These are phyloP conservation scores for Caenorhabditis sulstoni DNA, from an alignment of 2,888 invertebrate species.

Conservation along the genomic window DNA sequence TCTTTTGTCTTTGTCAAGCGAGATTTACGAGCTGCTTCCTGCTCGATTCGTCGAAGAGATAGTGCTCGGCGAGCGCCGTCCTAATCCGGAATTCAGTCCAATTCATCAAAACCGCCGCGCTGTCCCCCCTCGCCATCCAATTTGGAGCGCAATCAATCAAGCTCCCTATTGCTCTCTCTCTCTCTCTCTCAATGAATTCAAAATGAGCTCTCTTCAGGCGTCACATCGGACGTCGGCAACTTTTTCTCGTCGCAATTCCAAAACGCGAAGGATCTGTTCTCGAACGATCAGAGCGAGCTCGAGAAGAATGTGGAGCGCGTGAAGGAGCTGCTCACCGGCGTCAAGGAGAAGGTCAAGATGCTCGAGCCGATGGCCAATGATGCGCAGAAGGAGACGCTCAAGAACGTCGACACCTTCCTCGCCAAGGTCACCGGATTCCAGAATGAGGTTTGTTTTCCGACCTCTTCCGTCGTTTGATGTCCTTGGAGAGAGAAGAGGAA, in stretches of 20 bases:
- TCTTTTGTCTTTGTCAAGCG: constrained; percentile 1
- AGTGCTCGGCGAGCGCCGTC: not conserved
- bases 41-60: constrained; percentile 28
- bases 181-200: constrained; percentile 23
- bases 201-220: constrained; percentile 37
- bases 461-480: not conserved
- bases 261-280: constrained; percentile 67
- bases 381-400: constrained; percentile 70
- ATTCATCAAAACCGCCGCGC: constrained; percentile 33
- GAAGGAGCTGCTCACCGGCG: constrained; percentile 66
- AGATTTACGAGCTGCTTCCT: constrained; percentile 27
- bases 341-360: constrained; percentile 70
- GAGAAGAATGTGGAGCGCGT: constrained; percentile 69
- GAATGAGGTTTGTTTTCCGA: constrained; percentile 35
- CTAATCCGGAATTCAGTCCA: constrained; percentile 22
- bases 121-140: constrained; percentile 9
- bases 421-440: constrained; percentile 65
- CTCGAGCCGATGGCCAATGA: constrained; percentile 70
- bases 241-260: constrained; percentile 70
- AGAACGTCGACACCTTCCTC: constrained; percentile 67
- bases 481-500: not conserved
- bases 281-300: constrained; percentile 63
- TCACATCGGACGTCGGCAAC: constrained; percentile 65
- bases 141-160: constrained; percentile 33
- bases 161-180: too few relatives aligned